Conservation (phyloP, 2,797 vertebrate species). For the Myotis daubentonii region DNA sequence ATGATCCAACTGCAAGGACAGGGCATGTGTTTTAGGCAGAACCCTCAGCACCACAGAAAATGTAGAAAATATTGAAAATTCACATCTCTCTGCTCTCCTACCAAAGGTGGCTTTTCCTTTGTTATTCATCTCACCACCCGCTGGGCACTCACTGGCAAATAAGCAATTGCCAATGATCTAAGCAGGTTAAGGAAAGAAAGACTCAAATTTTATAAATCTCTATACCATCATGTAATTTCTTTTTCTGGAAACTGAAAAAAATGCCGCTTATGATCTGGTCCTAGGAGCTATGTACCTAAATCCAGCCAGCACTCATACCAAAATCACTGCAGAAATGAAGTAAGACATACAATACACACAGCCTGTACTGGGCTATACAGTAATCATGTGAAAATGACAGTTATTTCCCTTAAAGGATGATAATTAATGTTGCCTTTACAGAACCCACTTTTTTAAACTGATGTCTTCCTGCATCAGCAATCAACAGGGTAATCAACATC, state of each 20-base stretch:
- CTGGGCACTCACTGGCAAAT: neutral
- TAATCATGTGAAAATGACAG: constrained; percentile 33
- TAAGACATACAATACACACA: neutral
- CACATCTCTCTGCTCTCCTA: neutral
- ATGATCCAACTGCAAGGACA: neutral
- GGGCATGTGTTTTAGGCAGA: fast-evolving
- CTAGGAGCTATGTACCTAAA: neutral
- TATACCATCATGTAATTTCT: neutral
- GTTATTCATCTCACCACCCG: constrained; percentile 5
- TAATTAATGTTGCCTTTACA: constrained; percentile 40
- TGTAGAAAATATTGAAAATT: neutral
- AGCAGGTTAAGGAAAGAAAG: neutral
- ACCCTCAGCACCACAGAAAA: neutral
- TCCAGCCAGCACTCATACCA: neutral
- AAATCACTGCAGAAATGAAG: constrained; percentile 13
- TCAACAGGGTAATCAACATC: constrained; percentile 52
- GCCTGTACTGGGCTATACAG: constrained; percentile 16
- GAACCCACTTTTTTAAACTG: neutral
- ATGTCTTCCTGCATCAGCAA: constrained; percentile 49
- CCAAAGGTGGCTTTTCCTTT: neutral
- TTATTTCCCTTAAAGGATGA: constrained; percentile 35
- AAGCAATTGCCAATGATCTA: neutral
- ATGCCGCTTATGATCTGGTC: neutral
- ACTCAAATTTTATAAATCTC: neutral
- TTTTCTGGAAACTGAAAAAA: constrained; percentile 26